These are phyloP conservation scores for Phalacrocorax brasilianus DNA, from an alignment of 2,113 vertebrate genomes.

Conservation along the genomic window DNA sequence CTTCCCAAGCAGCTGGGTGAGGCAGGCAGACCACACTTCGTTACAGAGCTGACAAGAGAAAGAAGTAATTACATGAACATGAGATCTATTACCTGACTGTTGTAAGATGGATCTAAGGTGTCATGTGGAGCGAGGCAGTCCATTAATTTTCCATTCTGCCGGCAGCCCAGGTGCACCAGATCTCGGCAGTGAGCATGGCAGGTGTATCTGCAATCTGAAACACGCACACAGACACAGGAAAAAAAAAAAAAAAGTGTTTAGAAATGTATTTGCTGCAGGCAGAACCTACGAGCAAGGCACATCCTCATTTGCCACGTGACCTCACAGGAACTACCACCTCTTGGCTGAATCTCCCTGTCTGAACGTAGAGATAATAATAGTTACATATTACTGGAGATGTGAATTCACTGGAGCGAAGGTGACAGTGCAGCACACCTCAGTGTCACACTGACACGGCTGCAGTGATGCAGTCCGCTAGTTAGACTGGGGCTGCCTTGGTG, in stretches of 20 bases:
- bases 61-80: neutral
- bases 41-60: neutral
- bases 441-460: neutral
- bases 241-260: neutral
- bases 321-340: neutral
- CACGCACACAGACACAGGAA: neutral
- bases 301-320: neutral
- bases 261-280: neutral
- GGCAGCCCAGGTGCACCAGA: constrained; percentile 74
- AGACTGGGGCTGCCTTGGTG: neutral
- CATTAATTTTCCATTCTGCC: constrained; percentile 64
- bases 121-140: neutral
- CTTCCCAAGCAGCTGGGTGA: fast-evolving
- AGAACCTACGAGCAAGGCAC: neutral
- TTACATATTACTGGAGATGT: neutral
- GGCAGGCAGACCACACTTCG: neutral
- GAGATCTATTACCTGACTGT: constrained; percentile 33
- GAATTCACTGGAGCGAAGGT: neutral
- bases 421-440: neutral
- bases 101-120: constrained; percentile 10
- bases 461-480: neutral
- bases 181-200: constrained; percentile 75
- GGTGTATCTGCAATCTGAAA: constrained; percentile 75
- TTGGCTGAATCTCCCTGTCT: neutral
- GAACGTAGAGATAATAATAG: neutral